phyloP scores from a whole-genome alignment of 2,888 invertebrate genomes.

The Eupithecia tripunctaria region DNA sequence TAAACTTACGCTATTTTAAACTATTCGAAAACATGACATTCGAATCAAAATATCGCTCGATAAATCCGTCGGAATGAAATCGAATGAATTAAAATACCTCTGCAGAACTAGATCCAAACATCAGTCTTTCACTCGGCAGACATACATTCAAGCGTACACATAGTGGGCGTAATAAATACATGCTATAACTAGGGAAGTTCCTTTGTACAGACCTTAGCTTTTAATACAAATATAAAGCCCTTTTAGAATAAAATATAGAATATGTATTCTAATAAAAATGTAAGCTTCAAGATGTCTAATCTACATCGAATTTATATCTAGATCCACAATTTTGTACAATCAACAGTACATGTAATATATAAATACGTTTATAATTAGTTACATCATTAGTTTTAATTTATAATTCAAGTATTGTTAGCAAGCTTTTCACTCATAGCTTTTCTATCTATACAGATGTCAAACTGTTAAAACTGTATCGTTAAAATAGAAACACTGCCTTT shows the following conservation, averaged over 20 bases:
- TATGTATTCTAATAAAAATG: neutral
- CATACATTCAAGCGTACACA: conserved; percentile 34
- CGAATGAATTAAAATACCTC: too few relatives aligned
- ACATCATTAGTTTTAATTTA: conserved; percentile 20
- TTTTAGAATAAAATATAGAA: neutral
- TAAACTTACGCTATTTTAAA: too few relatives aligned
- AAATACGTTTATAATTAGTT: conserved; percentile 4
- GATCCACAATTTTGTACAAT: conserved; percentile 50
- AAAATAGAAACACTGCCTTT: conserved; percentile 12
- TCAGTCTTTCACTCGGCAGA: conserved; percentile 56
- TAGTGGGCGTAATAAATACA: neutral
- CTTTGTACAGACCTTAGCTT: conserved; percentile 14
- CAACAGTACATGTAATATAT: conserved; percentile 23
- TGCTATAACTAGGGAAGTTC: conserved; percentile 7
- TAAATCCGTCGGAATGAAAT: too few relatives aligned
- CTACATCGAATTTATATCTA: conserved; percentile 13
- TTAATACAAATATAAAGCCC: neutral
- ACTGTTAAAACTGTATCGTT: neutral
- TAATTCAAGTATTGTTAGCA: conserved; percentile 8
- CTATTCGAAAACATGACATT: too few relatives aligned
- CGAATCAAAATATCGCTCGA: too few relatives aligned
- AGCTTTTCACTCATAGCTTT: neutral
- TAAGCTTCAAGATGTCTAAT: neutral
- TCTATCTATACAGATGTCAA: neutral
- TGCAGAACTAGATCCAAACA: conserved; percentile 21